Evolutionary conservation across 2,797 vertebrate genomes (phyloP).

Genomic region (Rhabdophis nuchalis): DNA sequence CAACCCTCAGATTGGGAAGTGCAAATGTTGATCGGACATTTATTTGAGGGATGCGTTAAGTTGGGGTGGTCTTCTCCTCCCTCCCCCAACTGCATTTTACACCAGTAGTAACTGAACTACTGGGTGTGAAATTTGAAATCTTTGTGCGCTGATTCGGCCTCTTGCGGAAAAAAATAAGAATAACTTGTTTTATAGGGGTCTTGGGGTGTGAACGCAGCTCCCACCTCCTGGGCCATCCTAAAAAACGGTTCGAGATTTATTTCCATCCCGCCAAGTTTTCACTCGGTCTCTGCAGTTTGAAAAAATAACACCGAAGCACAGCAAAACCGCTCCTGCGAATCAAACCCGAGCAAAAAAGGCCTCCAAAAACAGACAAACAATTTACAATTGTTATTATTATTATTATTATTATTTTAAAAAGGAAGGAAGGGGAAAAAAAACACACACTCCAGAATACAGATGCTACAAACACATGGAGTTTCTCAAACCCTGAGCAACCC

Average conservation of each 20-base stretch:
- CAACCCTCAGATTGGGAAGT: background rate
- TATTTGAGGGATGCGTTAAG: background rate
- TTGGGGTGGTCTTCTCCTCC: background rate
- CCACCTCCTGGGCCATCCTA: background rate
- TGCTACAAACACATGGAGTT: background rate
- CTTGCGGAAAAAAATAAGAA: background rate
- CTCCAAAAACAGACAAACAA: background rate
- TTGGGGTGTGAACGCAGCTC: background rate
- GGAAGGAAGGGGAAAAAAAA: no score
- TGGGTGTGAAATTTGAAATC: background rate
- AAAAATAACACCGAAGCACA: background rate
- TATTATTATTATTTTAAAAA: background rate
- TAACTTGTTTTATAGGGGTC: no score
- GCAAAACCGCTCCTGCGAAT: background rate
- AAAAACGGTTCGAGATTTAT: background rate
- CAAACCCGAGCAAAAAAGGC: background rate
- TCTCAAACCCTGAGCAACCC: background rate
- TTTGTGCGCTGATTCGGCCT: background rate
- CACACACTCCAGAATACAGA: background rate
- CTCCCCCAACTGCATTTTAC: background rate
- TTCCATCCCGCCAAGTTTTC: background rate
- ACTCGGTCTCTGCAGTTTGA: background rate
- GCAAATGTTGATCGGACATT: background rate
- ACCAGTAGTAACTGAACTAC: background rate
- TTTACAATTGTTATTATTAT: background rate